Base-by-base conservation (phyloP, 2,888 invertebrate species). In the Himalopsyche anomala region DNA sequence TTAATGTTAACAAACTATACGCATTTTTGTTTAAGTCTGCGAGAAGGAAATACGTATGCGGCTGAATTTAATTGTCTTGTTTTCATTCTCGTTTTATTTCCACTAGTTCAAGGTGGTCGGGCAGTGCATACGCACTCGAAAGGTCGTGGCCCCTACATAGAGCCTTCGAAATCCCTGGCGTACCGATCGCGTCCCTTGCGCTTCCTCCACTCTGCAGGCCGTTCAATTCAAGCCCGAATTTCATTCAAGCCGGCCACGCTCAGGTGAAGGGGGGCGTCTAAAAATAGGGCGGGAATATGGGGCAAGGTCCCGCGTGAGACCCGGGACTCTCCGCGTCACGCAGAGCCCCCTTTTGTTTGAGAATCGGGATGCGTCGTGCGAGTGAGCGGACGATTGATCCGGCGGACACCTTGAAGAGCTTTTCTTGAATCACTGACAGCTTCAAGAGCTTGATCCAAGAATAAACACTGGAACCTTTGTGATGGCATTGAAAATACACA, bases 191-290 rank as follows among this genome's bases (percentile, higher is more conserved):
- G 19, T 80, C 42, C 42, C 80, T n/a, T 36, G 74, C 79, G 17
- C 62, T 12, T 36, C 69, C 42, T 83, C 69, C 62, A 56, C 55
- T 19, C 56, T 17, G 62, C 56, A 15, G 40, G 79, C 82, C 42
- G 79, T 45, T 42, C 19, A 28, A 17, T 80, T 28, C 56, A 45
- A 80, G 19, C 45, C 28, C 42, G 55, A 62, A 38, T 80, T 83
- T 56, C 79, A 83, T 86, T 86, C 85, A 86, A 38, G 85, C 55
- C 80, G 80, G n/a, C 80, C 80, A 42, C 42, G 80, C 80, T 42
- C 62, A 62, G 19, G 62, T 28, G 62, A n/a, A 56, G 62, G 62
- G 62, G 19, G 62, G 62, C 0, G 19, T 62, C 62, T 80, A 80
- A 80, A 80, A 40, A 80, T 83, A 83, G 83, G 83, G 38, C 69